Conservation (phyloP, 2,113 vertebrate genomes). For the Chauna torquata region DNA sequence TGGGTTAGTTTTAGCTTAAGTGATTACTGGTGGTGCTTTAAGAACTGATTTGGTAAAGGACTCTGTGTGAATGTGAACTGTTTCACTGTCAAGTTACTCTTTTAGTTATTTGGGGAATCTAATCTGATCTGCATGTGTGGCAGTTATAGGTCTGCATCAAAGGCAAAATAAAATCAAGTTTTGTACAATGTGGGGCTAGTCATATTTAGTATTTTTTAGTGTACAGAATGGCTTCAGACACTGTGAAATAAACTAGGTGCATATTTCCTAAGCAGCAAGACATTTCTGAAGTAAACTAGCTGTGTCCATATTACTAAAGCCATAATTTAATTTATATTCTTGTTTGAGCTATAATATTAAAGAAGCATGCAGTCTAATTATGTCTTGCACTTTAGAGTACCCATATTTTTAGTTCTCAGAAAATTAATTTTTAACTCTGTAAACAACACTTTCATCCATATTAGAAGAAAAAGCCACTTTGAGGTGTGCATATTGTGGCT, state of each 20-base stretch:
- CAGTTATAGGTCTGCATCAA: not conserved
- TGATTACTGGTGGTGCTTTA: not conserved
- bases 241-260: not conserved
- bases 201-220: not conserved
- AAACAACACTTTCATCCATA: not conserved
- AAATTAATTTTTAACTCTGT: conserved; percentile 34
- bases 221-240: not conserved
- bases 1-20: not conserved
- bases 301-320: not conserved
- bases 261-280: conserved; percentile 34
- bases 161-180: not conserved
- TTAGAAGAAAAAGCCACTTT: conserved; percentile 40
- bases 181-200: not conserved
- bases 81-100: not conserved
- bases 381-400: not conserved
- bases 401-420: conserved; percentile 35
- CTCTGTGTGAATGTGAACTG: not conserved
- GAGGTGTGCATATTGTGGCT: conserved; percentile 19
- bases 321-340: conserved; percentile 2
- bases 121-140: not conserved
- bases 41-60: not conserved
- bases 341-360: not conserved
- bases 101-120: not conserved
- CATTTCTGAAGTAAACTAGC: not conserved
- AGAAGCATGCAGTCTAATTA: not conserved